Conservation (phyloP, 2,888 invertebrate genomes). For the Apotomis betuletana region DNA sequence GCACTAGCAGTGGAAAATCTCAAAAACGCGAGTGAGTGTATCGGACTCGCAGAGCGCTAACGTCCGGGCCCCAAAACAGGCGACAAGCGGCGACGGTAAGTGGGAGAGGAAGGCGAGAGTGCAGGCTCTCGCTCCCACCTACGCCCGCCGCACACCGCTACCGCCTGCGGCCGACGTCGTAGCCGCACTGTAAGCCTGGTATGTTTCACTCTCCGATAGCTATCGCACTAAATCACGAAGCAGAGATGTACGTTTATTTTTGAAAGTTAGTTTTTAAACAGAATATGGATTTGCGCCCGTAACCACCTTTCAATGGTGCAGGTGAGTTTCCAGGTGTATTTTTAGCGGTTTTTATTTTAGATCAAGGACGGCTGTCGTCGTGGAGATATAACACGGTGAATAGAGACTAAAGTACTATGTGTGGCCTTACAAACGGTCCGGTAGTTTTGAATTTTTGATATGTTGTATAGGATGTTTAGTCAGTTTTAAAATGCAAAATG, state of each 20-base stretch:
- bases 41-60: slow-evolving; percentile 34
- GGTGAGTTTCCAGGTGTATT: slow-evolving; percentile 39
- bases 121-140: too few species aligned
- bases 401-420: too few species aligned
- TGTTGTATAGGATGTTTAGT: too few species aligned
- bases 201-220: slow-evolving; percentile 70
- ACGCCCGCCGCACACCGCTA: too few species aligned
- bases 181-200: slow-evolving; percentile 53
- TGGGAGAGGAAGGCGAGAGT: too few species aligned
- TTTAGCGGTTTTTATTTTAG: slow-evolving; percentile 27
- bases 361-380: slow-evolving; percentile 26
- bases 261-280: slow-evolving; percentile 55
- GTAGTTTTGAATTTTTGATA: too few species aligned
- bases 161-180: too few species aligned
- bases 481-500: too few species aligned
- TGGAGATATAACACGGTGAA: too few species aligned
- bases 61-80: too few species aligned
- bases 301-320: slow-evolving; percentile 35
- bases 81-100: too few species aligned
- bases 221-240: slow-evolving; percentile 71
- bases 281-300: slow-evolving; percentile 43
- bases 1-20: slow-evolving; percentile 31
- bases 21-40: slow-evolving; percentile 35
- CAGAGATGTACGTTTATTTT: slow-evolving; percentile 61
- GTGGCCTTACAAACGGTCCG: too few species aligned